Conservation (phyloP, 2,113 vertebrate species). For the Bos indicus region DNA sequence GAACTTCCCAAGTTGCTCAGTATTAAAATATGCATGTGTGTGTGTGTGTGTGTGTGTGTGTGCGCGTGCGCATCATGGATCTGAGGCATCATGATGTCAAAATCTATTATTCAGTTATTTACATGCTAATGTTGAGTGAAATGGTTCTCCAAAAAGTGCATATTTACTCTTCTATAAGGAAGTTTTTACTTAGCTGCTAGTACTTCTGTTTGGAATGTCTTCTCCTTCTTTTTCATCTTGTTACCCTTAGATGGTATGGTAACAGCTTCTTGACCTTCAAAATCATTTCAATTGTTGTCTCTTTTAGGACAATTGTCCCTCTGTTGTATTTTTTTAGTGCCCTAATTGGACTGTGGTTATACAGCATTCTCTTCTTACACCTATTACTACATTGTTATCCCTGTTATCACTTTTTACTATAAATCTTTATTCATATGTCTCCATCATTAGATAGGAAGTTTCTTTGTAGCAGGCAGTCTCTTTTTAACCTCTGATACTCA, state of each 20-base stretch:
- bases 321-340: background rate
- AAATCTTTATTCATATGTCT: background rate
- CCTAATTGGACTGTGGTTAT: background rate
- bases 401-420: background rate
- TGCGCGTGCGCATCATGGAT: accelerated
- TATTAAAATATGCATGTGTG: background rate
- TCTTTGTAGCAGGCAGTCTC: background rate
- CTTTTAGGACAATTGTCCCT: background rate
- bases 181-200: background rate
- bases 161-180: background rate
- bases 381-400: background rate
- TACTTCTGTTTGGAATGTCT: background rate
- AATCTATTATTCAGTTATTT: background rate
- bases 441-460: background rate
- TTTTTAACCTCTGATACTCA: background rate
- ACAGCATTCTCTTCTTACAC: background rate
- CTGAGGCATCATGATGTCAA: background rate
- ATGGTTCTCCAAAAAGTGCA: background rate
- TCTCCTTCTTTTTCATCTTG: background rate
- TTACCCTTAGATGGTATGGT: background rate
- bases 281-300: background rate
- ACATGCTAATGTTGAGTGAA: background rate
- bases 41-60: no score
- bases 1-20: background rate
- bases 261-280: background rate